Evolutionary conservation across 2,888 invertebrate genomes (phyloP).

Genomic region (Drosophila borborema): DNA sequence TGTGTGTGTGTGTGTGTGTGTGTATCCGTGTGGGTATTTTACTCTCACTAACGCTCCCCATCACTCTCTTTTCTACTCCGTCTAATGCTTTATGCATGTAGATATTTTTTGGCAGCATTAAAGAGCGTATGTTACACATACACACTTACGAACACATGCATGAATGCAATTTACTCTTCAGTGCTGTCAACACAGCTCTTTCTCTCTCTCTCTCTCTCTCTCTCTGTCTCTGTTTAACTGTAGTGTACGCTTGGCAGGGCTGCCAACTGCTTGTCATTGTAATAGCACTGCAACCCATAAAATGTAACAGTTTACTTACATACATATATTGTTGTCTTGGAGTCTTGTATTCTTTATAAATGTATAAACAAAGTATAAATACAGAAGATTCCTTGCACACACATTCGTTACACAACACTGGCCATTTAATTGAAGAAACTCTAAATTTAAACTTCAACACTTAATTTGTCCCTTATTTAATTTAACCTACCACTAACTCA

Average conservation of each 20-base stretch:
- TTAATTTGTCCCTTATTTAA: constrained; percentile 2
- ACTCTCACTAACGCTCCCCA: background rate
- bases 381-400: background rate
- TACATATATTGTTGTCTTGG: background rate
- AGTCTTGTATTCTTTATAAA: background rate
- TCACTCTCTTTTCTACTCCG: background rate
- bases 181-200: constrained; percentile 30
- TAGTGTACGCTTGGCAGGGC: constrained; percentile 32
- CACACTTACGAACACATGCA: background rate
- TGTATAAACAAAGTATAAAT: background rate
- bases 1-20: background rate
- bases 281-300: constrained; percentile 23
- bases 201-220: background rate
- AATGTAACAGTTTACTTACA: background rate
- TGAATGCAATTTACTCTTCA: constrained; percentile 25
- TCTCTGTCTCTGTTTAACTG: background rate
- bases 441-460: background rate
- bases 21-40: background rate
- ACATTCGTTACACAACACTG: background rate
- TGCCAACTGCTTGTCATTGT: constrained; percentile 47
- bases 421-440: no score
- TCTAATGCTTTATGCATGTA: constrained; percentile 30
- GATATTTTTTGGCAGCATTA: constrained; percentile 52
- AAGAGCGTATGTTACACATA: constrained; percentile 31
- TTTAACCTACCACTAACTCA: background rate